Conservation (phyloP, 2,888 invertebrate species). For the Pseudococcus longispinus region DNA sequence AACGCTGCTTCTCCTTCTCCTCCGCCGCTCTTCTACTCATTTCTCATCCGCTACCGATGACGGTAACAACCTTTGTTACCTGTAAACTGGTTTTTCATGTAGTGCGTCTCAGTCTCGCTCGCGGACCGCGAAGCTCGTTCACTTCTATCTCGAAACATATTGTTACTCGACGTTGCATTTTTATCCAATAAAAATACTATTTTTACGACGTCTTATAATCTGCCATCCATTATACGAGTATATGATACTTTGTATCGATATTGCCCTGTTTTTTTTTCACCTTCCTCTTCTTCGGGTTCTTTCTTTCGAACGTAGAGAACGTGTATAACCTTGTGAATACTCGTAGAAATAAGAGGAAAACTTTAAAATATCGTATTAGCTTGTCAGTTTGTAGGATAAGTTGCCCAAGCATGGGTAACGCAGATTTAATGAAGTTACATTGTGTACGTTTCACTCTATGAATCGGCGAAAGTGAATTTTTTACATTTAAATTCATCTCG, state of each 20-base stretch:
- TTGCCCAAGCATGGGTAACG: not conserved
- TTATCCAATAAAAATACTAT: conserved; percentile 4
- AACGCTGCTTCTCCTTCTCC: conserved; percentile 1
- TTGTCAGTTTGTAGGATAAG: not conserved
- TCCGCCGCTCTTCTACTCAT: not conserved
- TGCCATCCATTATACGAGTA: not conserved
- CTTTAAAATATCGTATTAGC: not conserved
- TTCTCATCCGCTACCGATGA: conserved; percentile 40
- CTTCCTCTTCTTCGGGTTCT: not conserved
- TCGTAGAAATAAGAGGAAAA: not conserved
- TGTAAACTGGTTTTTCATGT: conserved; percentile 40
- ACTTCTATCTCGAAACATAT: not conserved
- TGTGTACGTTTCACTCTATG: not conserved
- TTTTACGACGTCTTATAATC: not conserved
- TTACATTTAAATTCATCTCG: not conserved
- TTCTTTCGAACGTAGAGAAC: not conserved
- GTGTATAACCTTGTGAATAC: not conserved
- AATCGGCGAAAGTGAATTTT: conserved; percentile 4
- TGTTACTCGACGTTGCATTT: not conserved
- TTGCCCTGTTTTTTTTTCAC: not conserved
- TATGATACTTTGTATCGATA: conserved; percentile 10
- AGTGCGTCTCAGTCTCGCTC: not conserved
- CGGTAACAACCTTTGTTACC: conserved; percentile 43
- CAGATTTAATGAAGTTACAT: not conserved
- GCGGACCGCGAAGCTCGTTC: not conserved